Base-by-base conservation (phyloP, 2,888 invertebrate genomes). In the Drosophila pseudotakahashii region DNA sequence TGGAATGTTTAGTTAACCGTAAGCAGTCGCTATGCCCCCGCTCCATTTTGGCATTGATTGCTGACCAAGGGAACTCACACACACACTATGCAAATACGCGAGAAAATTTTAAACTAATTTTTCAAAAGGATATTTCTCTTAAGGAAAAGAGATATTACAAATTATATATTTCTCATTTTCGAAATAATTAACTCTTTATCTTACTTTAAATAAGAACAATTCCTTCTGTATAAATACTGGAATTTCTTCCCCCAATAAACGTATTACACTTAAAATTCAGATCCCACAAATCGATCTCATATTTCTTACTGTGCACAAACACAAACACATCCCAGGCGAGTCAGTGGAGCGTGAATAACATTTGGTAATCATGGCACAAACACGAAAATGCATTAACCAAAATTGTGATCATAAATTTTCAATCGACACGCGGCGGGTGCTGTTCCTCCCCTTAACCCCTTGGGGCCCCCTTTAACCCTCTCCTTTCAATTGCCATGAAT, bases 301-400 rank as follows among this genome's bases (percentile, higher is more conserved):
- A 52, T 30, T 30, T 39, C 41, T 59, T 53, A 10, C 30, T 1
- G 41, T 59, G 58, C 23, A 41, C 39, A 42, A 16, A 47, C 50
- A 36, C 50, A 23, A 26, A 37, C 30, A 45, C 37, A 58, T 51
- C 67, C 42, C 58, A 42, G 68, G 78, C 75, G 78, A 81, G 71
- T 78, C 81, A 75, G 75, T 79, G 77, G 79, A 81, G 88, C 89
- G 89, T 85, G 89, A 88, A 90, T 90, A 89, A 88, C 89, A 90
- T 89, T 89, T 84, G 85, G 89, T 83, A 90, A 90, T 90, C 90
- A 89, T 89, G 89, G 86, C 85, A 86, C 89, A 91, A 85, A 91
- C 91, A 91, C 88, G 91, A 90, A 91, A 91, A 91, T 90, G 91
- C 91, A 91, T 91, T 91, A 91, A 91, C 90, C 88, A 90, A 91